Evolutionary conservation across 2,888 invertebrate species (phyloP).

Genomic region (Chrysotoxum bicinctum): DNA sequence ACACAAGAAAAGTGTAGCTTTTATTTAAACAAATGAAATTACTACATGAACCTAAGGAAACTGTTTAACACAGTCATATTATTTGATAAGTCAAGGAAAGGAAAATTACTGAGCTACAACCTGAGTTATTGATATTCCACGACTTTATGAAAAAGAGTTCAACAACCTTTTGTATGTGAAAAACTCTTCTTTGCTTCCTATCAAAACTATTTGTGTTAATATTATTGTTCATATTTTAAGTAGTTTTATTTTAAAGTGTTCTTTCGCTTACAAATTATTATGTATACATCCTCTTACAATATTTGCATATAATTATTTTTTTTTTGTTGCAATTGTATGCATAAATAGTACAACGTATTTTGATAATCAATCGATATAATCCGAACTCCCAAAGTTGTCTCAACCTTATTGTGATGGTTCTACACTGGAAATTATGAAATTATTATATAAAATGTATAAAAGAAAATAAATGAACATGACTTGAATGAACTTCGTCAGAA

Average conservation of each 20-base stretch:
- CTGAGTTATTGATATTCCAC: too few relatives aligned
- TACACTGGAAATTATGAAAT: constrained; percentile 2
- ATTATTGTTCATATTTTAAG: neutral
- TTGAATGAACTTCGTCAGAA: neutral
- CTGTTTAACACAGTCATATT: neutral
- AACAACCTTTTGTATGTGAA: neutral
- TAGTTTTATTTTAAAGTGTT: neutral
- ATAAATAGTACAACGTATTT: neutral
- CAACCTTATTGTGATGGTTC: constrained; percentile 17
- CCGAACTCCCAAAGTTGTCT: constrained; percentile 21
- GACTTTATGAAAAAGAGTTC: neutral
- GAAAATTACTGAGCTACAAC: neutral
- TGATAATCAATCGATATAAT: constrained; percentile 9
- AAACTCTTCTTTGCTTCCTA: neutral
- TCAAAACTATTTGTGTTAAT: neutral
- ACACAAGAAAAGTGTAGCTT: too few relatives aligned
- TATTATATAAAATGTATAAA: neutral
- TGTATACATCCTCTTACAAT: neutral
- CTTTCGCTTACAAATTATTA: neutral
- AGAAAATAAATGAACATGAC: neutral
- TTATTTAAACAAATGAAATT: too few relatives aligned
- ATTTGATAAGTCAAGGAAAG: too few relatives aligned
- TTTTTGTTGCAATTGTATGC: neutral
- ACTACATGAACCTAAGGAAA: neutral
- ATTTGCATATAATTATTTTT: neutral